Percentiles rank a stretch among this genome's conserved stretches.
These are phyloP conservation scores for Coptodon rendalli DNA, from an alignment of 2,113 vertebrate species.

Conservation along the genomic window DNA sequence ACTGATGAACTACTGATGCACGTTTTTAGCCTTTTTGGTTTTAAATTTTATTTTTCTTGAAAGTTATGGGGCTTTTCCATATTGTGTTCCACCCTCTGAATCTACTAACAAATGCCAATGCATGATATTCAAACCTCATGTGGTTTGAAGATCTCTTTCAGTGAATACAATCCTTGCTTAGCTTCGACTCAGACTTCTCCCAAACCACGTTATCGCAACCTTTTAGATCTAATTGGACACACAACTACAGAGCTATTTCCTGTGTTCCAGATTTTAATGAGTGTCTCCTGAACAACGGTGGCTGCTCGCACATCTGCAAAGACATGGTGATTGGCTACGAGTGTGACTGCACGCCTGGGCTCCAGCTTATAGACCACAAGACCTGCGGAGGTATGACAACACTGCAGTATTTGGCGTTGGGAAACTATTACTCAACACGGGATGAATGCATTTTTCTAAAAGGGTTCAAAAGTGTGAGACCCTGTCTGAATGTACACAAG, in stretches of 20 bases:
- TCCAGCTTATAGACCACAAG: slow-evolving; percentile 90
- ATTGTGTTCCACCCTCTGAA: neutral
- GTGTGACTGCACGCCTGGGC: slow-evolving; percentile 91
- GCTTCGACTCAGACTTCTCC: neutral
- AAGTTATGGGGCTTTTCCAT: neutral
- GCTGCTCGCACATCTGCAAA: slow-evolving; percentile 94
- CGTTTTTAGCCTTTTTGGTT: neutral
- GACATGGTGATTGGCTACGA: slow-evolving; percentile 88
- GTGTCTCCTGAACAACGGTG: slow-evolving; percentile 91
- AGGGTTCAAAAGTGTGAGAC: neutral
- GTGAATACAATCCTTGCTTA: neutral
- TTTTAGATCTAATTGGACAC: neutral
- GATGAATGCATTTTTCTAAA: neutral
- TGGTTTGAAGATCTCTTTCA: neutral
- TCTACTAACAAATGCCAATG: neutral
- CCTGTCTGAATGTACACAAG: neutral
- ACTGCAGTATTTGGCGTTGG: neutral
- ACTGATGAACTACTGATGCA: neutral
- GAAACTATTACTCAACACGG: neutral
- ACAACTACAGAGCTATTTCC: neutral
- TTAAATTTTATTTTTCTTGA: neutral
- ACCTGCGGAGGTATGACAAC: slow-evolving; percentile 83
- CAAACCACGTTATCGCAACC: neutral
- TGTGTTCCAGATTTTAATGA: slow-evolving; percentile 82
- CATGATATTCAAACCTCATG: neutral